A percentile compares a stretch with the other conserved stretches of the same genome.
Conservation (phyloP, 53 echinoderm and acorn worm genomes). For the Holothuria scabra region DNA sequence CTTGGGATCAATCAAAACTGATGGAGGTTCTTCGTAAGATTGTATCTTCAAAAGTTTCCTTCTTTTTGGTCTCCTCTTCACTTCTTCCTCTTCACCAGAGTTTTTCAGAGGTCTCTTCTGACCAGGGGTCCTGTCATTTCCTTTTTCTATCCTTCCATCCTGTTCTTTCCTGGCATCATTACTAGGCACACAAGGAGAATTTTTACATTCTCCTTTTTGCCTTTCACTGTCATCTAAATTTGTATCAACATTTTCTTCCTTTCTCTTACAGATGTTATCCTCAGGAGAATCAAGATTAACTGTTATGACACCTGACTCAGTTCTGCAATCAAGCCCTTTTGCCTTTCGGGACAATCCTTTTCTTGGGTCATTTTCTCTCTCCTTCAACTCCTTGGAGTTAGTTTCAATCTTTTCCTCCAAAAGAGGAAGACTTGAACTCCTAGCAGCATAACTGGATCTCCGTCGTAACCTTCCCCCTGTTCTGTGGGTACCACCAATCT, state of each 20-base stretch:
- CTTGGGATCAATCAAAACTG: constrained; percentile 29
- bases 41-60: constrained; percentile 34
- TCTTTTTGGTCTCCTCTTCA: constrained; percentile 19
- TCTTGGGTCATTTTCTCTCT: neutral
- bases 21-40: constrained; percentile 1
- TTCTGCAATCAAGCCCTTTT: neutral
- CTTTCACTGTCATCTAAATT: no score
- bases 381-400: neutral
- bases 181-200: no score
- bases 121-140: constrained; percentile 2
- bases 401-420: neutral
- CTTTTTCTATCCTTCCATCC: neutral
- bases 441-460: no score
- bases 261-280: neutral
- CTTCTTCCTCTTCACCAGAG: neutral
- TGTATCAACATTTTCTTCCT: no score
- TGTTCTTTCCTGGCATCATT: neutral
- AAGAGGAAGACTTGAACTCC: no score
- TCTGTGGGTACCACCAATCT: no score
- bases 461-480: no score
- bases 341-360: neutral
- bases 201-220: no score
- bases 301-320: neutral
- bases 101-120: constrained; percentile 8
- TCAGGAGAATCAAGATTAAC: neutral